Evolutionary conservation across 2,797 vertebrate species (phyloP).

Genomic region (Carapus acus): DNA sequence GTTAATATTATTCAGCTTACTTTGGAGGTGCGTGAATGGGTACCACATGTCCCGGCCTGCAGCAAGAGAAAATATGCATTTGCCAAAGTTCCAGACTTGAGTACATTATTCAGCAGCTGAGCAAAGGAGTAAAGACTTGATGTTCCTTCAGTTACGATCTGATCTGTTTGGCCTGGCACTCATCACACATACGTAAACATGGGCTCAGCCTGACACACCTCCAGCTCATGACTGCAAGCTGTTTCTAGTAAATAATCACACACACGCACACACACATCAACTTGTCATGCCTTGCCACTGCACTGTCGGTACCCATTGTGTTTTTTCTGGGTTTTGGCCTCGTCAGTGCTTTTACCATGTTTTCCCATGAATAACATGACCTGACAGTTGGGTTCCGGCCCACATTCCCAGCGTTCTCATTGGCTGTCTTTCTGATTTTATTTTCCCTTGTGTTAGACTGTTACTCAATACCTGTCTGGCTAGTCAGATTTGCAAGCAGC

Average conservation of each 20-base stretch:
- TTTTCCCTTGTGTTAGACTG: neutral
- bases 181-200: constrained; percentile 81
- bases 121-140: no score
- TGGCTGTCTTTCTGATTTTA: constrained; percentile 87
- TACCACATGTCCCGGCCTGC: neutral
- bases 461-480: constrained; percentile 5
- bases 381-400: constrained; percentile 82
- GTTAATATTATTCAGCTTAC: neutral
- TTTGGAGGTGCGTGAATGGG: neutral
- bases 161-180: constrained; percentile 88
- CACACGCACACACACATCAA: no score
- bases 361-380: constrained; percentile 89
- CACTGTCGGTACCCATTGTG: no score
- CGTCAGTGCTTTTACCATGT: constrained; percentile 91
- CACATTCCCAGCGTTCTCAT: constrained; percentile 74
- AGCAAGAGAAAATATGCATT: no score
- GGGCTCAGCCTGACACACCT: constrained; percentile 58
- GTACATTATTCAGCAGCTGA: neutral
- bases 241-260: neutral
- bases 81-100: neutral
- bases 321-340: constrained; percentile 76
- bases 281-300: no score
- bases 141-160: constrained; percentile 87
- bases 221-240: neutral
- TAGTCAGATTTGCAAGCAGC: neutral